phyloP scores from a whole-genome alignment of 2,797 vertebrate genomes.

The Peromyscus attwateri region DNA sequence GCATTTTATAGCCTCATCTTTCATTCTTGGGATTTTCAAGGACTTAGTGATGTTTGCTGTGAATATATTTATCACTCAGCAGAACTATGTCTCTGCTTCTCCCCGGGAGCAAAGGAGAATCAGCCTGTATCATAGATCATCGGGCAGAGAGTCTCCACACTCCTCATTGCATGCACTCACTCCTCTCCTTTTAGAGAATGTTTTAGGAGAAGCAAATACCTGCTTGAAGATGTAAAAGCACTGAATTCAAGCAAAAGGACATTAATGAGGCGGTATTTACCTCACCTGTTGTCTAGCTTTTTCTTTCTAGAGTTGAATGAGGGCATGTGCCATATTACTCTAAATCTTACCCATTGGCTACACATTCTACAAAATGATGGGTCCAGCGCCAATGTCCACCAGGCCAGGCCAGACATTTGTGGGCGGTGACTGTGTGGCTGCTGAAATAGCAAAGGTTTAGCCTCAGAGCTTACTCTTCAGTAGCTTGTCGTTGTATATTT shows the following conservation, averaged over 20 bases:
- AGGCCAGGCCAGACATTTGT: neutral
- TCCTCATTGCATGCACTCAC: neutral
- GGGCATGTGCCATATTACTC: neutral
- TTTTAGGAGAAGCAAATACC: slow-evolving; percentile 52
- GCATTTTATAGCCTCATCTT: slow-evolving; percentile 62
- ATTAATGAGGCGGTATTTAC: neutral
- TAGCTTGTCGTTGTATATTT: neutral
- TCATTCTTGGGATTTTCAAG: neutral
- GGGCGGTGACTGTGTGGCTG: neutral
- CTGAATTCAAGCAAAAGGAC: neutral
- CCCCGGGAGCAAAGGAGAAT: neutral
- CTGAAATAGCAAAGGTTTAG: neutral
- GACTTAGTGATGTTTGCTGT: slow-evolving; percentile 34
- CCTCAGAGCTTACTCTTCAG: neutral
- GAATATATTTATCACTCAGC: slow-evolving; percentile 45
- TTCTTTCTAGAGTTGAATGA: neutral
- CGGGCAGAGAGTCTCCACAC: neutral
- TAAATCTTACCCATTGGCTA: neutral
- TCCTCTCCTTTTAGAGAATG: slow-evolving; percentile 8
- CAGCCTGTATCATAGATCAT: neutral
- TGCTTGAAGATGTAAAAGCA: slow-evolving; percentile 36
- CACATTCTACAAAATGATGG: neutral
- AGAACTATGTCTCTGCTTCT: neutral
- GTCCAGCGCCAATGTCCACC: neutral
- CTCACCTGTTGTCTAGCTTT: slow-evolving; percentile 20